Evolutionary conservation across 2,113 vertebrate species (phyloP), one percentile per base, ranked within the genome.

Genomic region (Eleginops maclovinus): DNA sequence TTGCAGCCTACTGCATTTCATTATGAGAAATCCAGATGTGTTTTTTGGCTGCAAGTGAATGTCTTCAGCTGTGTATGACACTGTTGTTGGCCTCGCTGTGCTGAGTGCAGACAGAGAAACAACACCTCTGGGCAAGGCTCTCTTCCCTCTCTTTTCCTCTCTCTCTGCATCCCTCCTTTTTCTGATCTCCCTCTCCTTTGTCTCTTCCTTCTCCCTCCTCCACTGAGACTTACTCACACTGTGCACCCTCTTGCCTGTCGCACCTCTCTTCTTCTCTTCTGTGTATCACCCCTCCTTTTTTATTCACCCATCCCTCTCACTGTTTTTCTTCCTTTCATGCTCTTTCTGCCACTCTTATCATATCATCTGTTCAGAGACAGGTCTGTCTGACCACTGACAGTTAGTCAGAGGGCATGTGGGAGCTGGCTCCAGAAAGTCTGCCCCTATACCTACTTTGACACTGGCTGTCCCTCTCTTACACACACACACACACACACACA

Each of bases 11-110:
- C 87, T 89, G 86, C 83, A 79, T 89, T 89, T 90, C 88, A 87
- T 90, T 82, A 93, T 89, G 89, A 85, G 77, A 81, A 90, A 90
- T 83, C 92, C 92, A 93, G 91, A 93, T 93, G 92, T 92, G 87
- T 70, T 65, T 85, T 55, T 87, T 89, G 90, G 91, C 90, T 82
- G 84, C 87, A 59, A 63, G 84, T 76, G 81, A 88, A 78, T 81
- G 89, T 92, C 85, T 91, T 91, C 88, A 92, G 92, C 88, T 91
- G 84, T 83, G 87, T 83, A 82, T 89, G 89, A 93, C 92, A 93
- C 77, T 85, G 89, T 78, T 90, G 81, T 89, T 89, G 91, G 89
- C 83, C 87, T 88, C 77, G 7, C 58, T 58, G 65, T 75, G 44
- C 76, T 14, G 31, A 80, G 84, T 46, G 59, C 77, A 90, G 89